These are phyloP conservation scores for Camelus dromedarius DNA, from an alignment of 2,113 vertebrate genomes.

Conservation along the genomic window DNA sequence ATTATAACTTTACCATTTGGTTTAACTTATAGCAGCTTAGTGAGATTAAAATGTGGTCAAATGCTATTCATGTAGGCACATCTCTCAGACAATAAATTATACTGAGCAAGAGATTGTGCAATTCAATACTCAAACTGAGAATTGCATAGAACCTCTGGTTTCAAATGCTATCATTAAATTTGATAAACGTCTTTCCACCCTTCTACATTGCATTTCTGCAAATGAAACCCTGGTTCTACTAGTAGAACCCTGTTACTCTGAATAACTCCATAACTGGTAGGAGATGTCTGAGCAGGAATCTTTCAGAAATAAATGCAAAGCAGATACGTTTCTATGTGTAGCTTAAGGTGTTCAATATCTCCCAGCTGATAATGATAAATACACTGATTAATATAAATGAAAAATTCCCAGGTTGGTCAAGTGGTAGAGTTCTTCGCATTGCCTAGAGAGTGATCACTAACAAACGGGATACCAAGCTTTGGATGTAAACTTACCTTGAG, in stretches of 20 bases:
- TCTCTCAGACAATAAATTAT: neutral
- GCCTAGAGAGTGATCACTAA: neutral
- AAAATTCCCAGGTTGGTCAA: neutral
- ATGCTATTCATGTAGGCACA: neutral
- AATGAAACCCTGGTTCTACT: neutral
- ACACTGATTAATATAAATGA: neutral
- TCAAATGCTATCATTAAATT: neutral
- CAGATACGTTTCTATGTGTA: neutral
- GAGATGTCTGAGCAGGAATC: neutral
- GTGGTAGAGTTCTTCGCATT: neutral
- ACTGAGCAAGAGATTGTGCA: neutral
- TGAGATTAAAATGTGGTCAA: conserved; percentile 9
- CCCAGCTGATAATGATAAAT: neutral
- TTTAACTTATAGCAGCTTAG: conserved; percentile 1
- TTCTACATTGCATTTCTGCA: neutral
- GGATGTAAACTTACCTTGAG: neutral
- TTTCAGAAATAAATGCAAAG: neutral
- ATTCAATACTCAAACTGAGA: neutral
- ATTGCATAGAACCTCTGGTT: neutral
- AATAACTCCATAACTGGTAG: neutral
- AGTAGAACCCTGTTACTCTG: neutral
- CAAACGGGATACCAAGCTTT: neutral
- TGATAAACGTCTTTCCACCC: neutral
- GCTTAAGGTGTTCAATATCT: neutral
- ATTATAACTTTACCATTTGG: neutral